Base-by-base conservation (phyloP, 2,888 invertebrate genomes). In the Hydrotaea diabolus region DNA sequence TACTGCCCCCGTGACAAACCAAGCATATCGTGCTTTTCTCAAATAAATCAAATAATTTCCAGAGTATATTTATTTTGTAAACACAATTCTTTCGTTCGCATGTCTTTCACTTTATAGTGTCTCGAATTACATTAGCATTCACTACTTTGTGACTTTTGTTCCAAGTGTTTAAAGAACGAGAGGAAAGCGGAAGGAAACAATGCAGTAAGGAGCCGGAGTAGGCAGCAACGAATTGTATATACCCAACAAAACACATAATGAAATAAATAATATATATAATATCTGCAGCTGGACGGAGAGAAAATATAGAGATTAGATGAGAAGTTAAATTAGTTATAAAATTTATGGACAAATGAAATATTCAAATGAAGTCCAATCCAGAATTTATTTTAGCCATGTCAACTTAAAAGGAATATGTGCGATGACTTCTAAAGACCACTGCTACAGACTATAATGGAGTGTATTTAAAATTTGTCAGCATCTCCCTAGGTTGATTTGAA, bases 41-140 rank as follows among this genome's bases (percentile, higher is more conserved):
- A 66, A 77, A 82, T 77, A 82, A 82, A 82, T 82, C 81, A 82
- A 77, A 82, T 73, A 19, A 77, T 55, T 77, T 57, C 64, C 2
- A 31, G 43, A 57, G 77, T 81, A 62, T 43, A 43, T 62, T 39
- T 66, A 13, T 66, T 66, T 66, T 39, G 64, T 64, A 36, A 36
- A 64, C 36, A 64, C 36, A n/a, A 64, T 64, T 64, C 17, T 0
- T 64, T 36, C 17, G 4, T 36, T 64, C 31, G 31, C 31, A 31
- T 36, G n/a, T 36, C 36, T 36, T 31, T 36, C 66, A 43, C 43
- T 43, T 3, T 31, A 43, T 2, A 66, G 39, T 66, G 66, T 19
- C 66, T 43, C 39, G 39, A 39, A 66, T 66, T 66, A 11, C 19
- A 19, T 66, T 66, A 17, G 39, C 31, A 8, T 66, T 19, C 66